Conservation (phyloP, 1,140 invertebrate genomes). For the Hycleus phaleratus region DNA sequence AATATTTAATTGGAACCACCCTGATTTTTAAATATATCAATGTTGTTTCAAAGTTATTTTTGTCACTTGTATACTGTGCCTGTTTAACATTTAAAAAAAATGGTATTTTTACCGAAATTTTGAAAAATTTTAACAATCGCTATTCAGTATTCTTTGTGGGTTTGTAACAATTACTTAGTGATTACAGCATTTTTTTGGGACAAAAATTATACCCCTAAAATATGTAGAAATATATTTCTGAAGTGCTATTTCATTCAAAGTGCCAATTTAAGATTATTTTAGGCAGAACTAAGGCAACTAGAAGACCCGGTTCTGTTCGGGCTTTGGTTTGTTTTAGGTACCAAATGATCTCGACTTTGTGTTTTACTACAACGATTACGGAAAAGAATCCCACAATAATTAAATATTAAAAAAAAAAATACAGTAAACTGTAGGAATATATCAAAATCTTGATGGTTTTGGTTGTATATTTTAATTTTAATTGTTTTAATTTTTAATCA, state of each 20-base stretch:
- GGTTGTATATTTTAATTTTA: conserved; percentile 21
- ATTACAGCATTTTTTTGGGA: conserved; percentile 13
- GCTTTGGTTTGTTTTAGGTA: not conserved
- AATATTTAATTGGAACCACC: not conserved
- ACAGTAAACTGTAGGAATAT: conserved; percentile 9
- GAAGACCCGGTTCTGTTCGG: not conserved
- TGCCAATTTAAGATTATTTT: conserved; percentile 36
- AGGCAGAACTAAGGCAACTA: conserved; percentile 13
- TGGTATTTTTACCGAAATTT: conserved; percentile 22
- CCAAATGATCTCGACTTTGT: conserved; percentile 27
- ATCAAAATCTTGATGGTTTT: conserved; percentile 18
- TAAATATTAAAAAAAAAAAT: too few species aligned
- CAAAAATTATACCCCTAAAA: conserved; percentile 1
- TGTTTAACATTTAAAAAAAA: conserved; percentile 26
- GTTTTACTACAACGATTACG: conserved; percentile 24
- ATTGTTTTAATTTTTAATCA: conserved; percentile 17
- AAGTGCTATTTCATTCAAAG: conserved; percentile 40
- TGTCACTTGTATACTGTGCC: conserved; percentile 38
- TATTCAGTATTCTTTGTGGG: conserved; percentile 34
- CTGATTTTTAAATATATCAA: conserved; percentile 23
- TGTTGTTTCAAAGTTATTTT: conserved; percentile 34
- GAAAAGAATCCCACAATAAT: conserved; percentile 12
- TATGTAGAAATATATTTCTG: conserved; percentile 17
- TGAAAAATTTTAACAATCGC: conserved; percentile 23
- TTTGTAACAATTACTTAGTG: conserved; percentile 16